Conservation (phyloP, 2,797 vertebrate genomes). For the Trachops cirrhosus region DNA sequence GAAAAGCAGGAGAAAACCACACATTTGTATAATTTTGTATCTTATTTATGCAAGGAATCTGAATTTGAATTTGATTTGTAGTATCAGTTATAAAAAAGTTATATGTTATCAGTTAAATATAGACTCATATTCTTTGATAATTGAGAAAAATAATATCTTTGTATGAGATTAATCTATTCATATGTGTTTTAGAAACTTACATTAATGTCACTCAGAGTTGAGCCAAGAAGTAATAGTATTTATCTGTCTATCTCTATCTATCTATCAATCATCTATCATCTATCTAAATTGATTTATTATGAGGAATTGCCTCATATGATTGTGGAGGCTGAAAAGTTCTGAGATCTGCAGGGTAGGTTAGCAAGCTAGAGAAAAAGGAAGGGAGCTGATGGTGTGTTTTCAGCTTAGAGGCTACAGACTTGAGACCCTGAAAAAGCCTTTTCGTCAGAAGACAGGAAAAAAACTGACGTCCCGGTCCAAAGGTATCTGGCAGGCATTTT, state of each 20-base stretch:
- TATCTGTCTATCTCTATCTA: background rate
- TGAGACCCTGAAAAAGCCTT: background rate
- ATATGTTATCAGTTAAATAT: background rate
- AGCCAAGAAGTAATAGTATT: background rate
- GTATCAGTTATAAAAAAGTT: slow-evolving; percentile 20
- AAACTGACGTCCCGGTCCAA: background rate
- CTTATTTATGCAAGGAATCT: slow-evolving; percentile 12
- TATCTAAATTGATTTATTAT: background rate
- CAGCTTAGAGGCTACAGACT: background rate
- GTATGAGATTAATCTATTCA: background rate
- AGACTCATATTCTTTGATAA: background rate
- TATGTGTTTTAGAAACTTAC: slow-evolving; percentile 9
- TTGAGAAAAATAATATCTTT: background rate
- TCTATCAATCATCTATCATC: background rate
- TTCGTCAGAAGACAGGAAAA: background rate
- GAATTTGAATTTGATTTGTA: background rate
- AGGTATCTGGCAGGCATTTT: background rate
- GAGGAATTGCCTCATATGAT: background rate
- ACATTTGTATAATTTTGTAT: background rate
- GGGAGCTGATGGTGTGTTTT: background rate
- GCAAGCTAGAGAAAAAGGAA: background rate
- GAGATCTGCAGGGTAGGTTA: background rate
- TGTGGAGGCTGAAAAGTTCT: background rate
- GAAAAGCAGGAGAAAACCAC: background rate
- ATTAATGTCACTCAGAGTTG: background rate